Evolutionary conservation across 2,113 vertebrate genomes (phyloP), one percentile per base, ranked within the genome.

Genomic region (Halcyon malimbica): DNA sequence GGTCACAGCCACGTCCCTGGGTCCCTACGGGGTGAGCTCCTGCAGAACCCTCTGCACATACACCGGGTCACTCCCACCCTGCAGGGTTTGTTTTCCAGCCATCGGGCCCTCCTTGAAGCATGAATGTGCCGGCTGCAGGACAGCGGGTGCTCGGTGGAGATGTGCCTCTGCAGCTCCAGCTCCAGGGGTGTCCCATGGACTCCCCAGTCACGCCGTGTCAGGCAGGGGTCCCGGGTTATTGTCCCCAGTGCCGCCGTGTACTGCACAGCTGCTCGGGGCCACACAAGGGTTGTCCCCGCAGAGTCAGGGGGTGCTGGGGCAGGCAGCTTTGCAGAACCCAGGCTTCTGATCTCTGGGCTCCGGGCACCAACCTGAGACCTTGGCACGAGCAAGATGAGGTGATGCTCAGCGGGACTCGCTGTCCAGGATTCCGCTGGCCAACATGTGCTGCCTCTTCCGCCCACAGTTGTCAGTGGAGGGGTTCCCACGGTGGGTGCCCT

Each of bases 171-270:
- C 19, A 71, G 25, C 44, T 15, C 68, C 42, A 68, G 15, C 31
- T 25, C 29, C 18, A 15, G 50, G 39, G 51, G 35, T 13, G 7
- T 16, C 37, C 44, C 33, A 14, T 0, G 2, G 44, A 42, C 51
- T 24, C 19, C 28, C 28, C 48, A 41, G 48, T 25, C 25, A 46
- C 2, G 3, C 35, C 0, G 1, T 8, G 13, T 20, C 57, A 19
- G 20, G 31, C 33, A 37, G 25, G 13, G 21, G 11, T 64, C 14
- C 48, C 44, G 29, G 28, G 23, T 77, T 42, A 10, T 28, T 2
- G 1, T 39, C 39, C n/a, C 29, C 29, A 10, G 39, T 1, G 1
- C 12, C 25, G 9, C 28, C 5, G 13, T 13, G 56, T 1, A 0
- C 54, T 63, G 31, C 42, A 37, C 48, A 64, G 59, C 26, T 44